Evolutionary conservation across 1,140 invertebrate genomes (phyloP), one percentile per base, ranked within the genome.

Genomic region (Papilio aristodemus): DNA sequence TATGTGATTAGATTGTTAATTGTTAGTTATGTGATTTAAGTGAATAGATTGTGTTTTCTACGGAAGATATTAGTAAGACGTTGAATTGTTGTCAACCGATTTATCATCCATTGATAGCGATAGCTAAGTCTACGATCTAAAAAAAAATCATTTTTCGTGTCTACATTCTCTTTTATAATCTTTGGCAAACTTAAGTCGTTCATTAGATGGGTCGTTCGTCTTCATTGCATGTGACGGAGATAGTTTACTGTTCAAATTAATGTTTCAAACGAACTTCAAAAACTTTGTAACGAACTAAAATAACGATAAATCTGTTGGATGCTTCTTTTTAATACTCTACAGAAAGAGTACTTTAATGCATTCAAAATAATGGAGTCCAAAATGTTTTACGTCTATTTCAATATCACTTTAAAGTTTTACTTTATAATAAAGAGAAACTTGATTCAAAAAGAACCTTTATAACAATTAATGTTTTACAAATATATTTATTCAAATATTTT

Each of bases 161-260:
- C 68, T 78, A 39, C 17, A 59, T 9, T 19, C 7, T 27, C 27
- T 58, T 60, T 22, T 11, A 59, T 75, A 71, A 0, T 81, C 77
- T 76, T 69, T 79, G 82, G 0, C 39, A 64, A 73, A 73, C 74
- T 66, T 73, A 70, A 75, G 78, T 80, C 81, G 76, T 90, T 90
- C 82, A 90, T 89, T 90, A 90, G 80, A 71, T 72, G 83, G 79
- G 79, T 90, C 87, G 86, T 90, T 86, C 85, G 78, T 90, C 87
- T 90, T 90, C 87, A 90, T 90, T 87, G 80, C 77, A 81, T 85
- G 80, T 87, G 87, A 87, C 86, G 79, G 84, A 84, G 84, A 84
- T 88, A 84, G 84, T 85, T 90, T 80, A 84, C 74, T 74, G 77
- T 81, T 82, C 81, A 82, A 87, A 83, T 81, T 81, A 76, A 75